Evolutionary conservation across 2,797 vertebrate genomes (phyloP), one percentile per base, ranked within the genome.

Genomic region (Echiichthys vipera): DNA sequence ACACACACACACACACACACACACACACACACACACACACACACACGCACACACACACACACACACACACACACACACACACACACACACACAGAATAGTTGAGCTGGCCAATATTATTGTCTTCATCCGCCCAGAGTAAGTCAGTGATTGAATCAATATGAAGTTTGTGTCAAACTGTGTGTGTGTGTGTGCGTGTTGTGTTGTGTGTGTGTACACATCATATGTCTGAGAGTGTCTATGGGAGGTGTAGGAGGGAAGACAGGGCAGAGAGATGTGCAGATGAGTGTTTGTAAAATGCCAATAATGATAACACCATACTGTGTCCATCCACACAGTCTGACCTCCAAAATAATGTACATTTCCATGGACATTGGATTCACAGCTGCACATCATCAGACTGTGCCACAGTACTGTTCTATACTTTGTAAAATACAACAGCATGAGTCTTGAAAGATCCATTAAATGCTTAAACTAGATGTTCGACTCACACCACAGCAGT

Each of bases 91-190:
- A 42, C 7, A 2, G 15, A 36, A n/a, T 25, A 57, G 32, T 63
- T 47, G 36, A 70, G 50, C 53, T 74, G 24, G 45, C 58, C 50
- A 47, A 43, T 49, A 61, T 18, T 45, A 58, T 22, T 75, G 42
- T 67, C 53, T 61, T 75, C 65, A 75, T 40, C 40, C 1, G 6
- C 24, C 10, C 43, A 36, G 47, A 74, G 65, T 74, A 62, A 79
- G 63, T 79, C 27, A 59, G 43, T 70, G 74, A 54, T 87, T 78
- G 65, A 92, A 88, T 89, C 85, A 78, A 86, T 80, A 67, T 40
- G 54, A 32, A 47, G 66, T 75, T 77, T 70, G 70, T 53, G 65
- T 77, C 45, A 66, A 61, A 71, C 24, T 55, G 22, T 71, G 53
- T 37, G 0, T 58, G 51, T 22, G 40, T 56, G 18, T 54, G 5